Base-by-base conservation (phyloP, 2,888 invertebrate genomes). In the Sesia apiformis region DNA sequence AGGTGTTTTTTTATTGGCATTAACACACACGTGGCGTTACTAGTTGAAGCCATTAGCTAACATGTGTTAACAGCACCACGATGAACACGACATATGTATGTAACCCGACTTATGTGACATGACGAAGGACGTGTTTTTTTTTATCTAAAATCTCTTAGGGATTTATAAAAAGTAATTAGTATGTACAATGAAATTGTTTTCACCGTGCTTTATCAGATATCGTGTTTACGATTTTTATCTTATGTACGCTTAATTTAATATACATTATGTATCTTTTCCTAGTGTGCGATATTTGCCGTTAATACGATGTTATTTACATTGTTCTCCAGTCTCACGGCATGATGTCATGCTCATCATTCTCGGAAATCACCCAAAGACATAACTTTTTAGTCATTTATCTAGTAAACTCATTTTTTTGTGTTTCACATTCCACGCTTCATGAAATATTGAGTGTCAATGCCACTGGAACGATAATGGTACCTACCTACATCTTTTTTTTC, bases 271-370 rank as follows among this genome's bases (percentile, higher is more conserved):
- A n/a, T n/a, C n/a, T n/a, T 23, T 23, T 23, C 23, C 23, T 23
- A 1, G 23, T 23, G 23, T 23, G 23, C 23, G 23, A 23, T 23
- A 23, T 23, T 23, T 23, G 23, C 23, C 23, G 23, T 23, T 23
- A 23, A 23, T 23, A 23, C 23, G 23, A 23, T 23, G 23, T 23
- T 74, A 70, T 75, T 72, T 67, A 69, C 76, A 76, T 77, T 76
- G 75, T 76, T 73, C 63, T 72, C 64, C 60, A 61, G 67, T 73
- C 67, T 63, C 70, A 71, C 66, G 66, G 56, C 61, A 69, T 79
- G 78, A 80, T 78, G 74, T 78, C 78, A 83, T 74, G 65, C 60
- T 64, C 59, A 63, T 68, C 63, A 61, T 72, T 76, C 74, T 72
- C 61, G 55, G 67, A 76, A 74, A 23, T 23, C 63, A 66, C 23